Evolutionary conservation across 2,113 vertebrate species (phyloP).

Genomic region (Rhea pennata): DNA sequence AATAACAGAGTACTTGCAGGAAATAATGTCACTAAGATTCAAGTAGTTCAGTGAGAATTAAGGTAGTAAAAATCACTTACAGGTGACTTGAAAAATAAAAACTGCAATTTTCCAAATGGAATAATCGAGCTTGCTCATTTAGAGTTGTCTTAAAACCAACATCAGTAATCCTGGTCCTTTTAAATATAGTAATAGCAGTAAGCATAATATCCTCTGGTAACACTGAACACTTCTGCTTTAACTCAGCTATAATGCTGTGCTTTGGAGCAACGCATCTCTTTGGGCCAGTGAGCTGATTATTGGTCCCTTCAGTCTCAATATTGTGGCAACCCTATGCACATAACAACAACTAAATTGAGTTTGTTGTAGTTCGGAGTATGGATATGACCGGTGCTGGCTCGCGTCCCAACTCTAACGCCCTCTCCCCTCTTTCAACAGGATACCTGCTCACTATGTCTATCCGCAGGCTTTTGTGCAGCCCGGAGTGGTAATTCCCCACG

Average conservation of each 20-base stretch:
- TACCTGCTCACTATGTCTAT: slow-evolving; percentile 97
- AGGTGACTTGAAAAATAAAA: slow-evolving; percentile 21
- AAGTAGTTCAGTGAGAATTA: not conserved
- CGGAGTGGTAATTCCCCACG: slow-evolving; percentile 94
- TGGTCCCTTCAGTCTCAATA: slow-evolving; percentile 68
- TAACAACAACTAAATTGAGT: slow-evolving; percentile 91
- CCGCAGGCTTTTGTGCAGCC: slow-evolving; percentile 98
- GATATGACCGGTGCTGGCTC: not conserved
- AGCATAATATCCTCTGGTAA: not conserved
- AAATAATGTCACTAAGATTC: slow-evolving; percentile 50
- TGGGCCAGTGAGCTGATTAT: not conserved
- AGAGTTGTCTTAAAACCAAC: not conserved
- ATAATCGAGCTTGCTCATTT: not conserved
- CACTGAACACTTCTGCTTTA: not conserved
- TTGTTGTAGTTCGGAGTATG: slow-evolving; percentile 75
- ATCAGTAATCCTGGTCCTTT: not conserved
- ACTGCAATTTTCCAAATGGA: not conserved
- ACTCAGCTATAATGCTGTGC: not conserved
- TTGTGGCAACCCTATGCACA: slow-evolving; percentile 97
- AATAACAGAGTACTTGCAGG: not conserved
- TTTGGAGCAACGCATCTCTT: not conserved
- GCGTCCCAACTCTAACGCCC: slow-evolving; percentile 47
- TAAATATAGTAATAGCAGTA: not conserved
- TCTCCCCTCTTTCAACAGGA: slow-evolving; percentile 83
- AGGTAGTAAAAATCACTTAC: not conserved